A percentile compares a stretch with the other conserved stretches of the same genome.
These are phyloP conservation scores for Clitarchus hookeri DNA, from an alignment of 2,888 invertebrate genomes.

Conservation along the genomic window DNA sequence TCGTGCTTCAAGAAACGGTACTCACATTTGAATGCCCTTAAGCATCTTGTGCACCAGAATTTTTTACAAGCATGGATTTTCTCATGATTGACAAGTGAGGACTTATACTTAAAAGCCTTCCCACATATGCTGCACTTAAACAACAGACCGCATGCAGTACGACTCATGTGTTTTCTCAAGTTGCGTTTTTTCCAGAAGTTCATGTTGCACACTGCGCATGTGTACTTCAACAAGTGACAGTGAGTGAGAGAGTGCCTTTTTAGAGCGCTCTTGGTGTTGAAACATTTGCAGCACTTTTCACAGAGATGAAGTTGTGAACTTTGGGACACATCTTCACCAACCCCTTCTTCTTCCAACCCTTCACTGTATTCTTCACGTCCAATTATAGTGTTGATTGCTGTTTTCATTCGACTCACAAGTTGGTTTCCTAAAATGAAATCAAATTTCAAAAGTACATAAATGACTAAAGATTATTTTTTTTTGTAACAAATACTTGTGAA, in stretches of 20 bases:
- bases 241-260: background rate
- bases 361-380: background rate
- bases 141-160: background rate
- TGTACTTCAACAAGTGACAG: background rate
- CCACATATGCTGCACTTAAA: background rate
- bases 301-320: background rate
- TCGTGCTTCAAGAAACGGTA: no score
- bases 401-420: background rate
- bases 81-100: background rate
- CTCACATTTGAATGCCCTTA: no score
- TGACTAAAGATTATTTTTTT: background rate
- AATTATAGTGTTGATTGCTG: conserved; percentile 7
- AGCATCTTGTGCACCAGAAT: no score
- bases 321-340: background rate
- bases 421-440: background rate
- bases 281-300: background rate
- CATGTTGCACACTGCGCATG: background rate
- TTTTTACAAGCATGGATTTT: background rate
- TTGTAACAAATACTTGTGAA: no score
- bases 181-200: background rate
- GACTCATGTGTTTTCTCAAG: background rate
- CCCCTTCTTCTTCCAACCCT: background rate
- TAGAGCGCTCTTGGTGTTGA: background rate
- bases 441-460: background rate
- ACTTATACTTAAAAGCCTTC: background rate